These are phyloP conservation scores for Pipa parva DNA, from an alignment of 2,113 vertebrate genomes.

Conservation along the genomic window DNA sequence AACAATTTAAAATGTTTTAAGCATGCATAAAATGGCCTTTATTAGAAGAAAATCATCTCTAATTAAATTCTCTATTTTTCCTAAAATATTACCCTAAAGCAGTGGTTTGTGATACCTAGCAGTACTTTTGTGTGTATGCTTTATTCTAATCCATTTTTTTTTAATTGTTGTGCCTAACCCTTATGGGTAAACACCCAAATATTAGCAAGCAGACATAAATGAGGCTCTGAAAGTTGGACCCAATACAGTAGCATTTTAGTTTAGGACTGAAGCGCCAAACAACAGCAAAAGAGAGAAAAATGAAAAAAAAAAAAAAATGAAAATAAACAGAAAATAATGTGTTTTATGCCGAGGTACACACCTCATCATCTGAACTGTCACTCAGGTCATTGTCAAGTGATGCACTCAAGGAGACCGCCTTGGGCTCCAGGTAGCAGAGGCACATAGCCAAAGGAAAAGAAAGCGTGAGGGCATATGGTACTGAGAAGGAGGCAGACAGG, in stretches of 20 bases:
- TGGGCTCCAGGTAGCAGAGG: constrained; percentile 99
- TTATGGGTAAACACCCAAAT: constrained; percentile 51
- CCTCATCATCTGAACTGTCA: constrained; percentile 99
- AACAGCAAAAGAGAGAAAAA: constrained; percentile 30
- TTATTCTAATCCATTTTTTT: too few species aligned
- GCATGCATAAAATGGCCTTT: too few species aligned
- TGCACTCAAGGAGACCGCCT: constrained; percentile 93
- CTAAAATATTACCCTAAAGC: neutral
- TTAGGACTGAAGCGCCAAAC: constrained; percentile 77
- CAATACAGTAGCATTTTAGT: constrained; percentile 71
- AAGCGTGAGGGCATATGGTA: constrained; percentile 93
- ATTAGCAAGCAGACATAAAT: constrained; percentile 76
- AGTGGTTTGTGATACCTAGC: too few species aligned
- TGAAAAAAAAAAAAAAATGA: neutral
- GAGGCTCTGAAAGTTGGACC: constrained; percentile 92
- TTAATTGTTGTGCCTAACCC: constrained; percentile 75
- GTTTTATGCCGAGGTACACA: constrained; percentile 79
- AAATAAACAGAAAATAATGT: constrained; percentile 52
- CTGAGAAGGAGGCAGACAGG: constrained; percentile 94
- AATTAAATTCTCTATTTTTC: too few species aligned
- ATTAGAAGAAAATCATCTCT: too few species aligned
- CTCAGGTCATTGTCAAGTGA: constrained; percentile 94
- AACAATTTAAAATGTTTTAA: too few species aligned
- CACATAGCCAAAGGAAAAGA: constrained; percentile 98
- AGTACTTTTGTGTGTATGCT: too few species aligned